Evolutionary conservation across 2,888 invertebrate species (phyloP), one percentile per base, ranked within the genome.

Genomic region (Oligia fasciuncula): DNA sequence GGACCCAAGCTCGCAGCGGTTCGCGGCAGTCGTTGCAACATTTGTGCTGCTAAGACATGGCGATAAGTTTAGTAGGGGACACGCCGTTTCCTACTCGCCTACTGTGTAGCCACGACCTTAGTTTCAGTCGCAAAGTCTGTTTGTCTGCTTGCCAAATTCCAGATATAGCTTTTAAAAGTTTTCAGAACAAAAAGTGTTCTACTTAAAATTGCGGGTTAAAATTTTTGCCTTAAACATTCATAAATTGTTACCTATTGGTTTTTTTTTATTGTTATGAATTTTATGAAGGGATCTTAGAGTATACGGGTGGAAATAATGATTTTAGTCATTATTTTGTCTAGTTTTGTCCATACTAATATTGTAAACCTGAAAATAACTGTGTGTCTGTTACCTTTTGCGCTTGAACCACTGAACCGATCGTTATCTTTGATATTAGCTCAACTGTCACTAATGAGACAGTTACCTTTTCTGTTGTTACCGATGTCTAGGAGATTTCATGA

Each of bases 111-210:
- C 40, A 1, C 19, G 46, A 11, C 51, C 73, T 63, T 23, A 76
- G 23, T 17, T 40, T 29, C 65, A 11, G 11, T 80, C 73, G 0
- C 66, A 84, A 63, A 66, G 84, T 73, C 73, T 80, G 84, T 63
- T 80, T 80, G 84, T 80, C 66, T 35, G 62, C 49, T 72, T 70
- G 80, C 76, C 80, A 84, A 83, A 84, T 84, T 73, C 70, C 70
- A 84, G 80, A 73, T 84, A 80, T 13, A 70, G 54, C 73, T 84
- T 83, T 84, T 73, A 79, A 84, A 84, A 80, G 49, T 29, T 82
- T 63, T 70, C 70, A 46, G 60, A 73, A 79, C 69, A 43, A 79
- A 83, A 83, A 80, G 54, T 73, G 84, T 71, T 80, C 83, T 51
- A 84, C 80, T 77, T 84, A 66, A 72, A 84, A 84, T 62, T 62